phyloP scores from a whole-genome alignment of 2,797 vertebrate genomes.

The Crenichthys baileyi region DNA sequence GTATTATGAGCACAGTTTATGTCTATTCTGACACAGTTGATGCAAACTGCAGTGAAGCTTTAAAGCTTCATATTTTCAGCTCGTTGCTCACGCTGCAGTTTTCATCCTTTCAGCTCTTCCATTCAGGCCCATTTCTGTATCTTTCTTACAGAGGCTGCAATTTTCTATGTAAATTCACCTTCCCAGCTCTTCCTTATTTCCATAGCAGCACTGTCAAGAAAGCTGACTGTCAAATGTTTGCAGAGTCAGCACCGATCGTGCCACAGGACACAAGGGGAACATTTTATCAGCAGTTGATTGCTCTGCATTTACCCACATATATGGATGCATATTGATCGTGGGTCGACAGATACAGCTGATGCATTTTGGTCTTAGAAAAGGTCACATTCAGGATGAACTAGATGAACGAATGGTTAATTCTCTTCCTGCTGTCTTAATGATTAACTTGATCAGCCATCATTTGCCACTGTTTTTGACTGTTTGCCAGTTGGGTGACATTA shows the following conservation, averaged over 20 bases:
- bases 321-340: background rate
- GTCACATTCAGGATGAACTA: background rate
- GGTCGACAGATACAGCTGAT: slow-evolving; percentile 17
- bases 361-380: background rate
- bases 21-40: background rate
- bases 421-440: too few relatives aligned
- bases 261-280: slow-evolving; percentile 28
- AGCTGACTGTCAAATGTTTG: slow-evolving; percentile 56
- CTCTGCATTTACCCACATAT: background rate
- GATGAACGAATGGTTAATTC: too few relatives aligned
- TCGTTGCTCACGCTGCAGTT: slow-evolving; percentile 54
- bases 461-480: background rate
- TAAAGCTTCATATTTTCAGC: slow-evolving; percentile 11
- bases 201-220: slow-evolving; percentile 48
- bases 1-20: background rate
- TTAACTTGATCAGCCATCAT: background rate
- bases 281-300: slow-evolving; percentile 31
- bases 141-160: slow-evolving; percentile 53
- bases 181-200: slow-evolving; percentile 52
- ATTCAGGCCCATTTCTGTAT: slow-evolving; percentile 21
- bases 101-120: slow-evolving; percentile 18
- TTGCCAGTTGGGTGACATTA: background rate
- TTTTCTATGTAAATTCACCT: slow-evolving; percentile 65
- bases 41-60: background rate
- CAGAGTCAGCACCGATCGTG: slow-evolving; percentile 48